phyloP scores from a whole-genome alignment of 2,888 invertebrate species.

The Ochropleura leucogaster region DNA sequence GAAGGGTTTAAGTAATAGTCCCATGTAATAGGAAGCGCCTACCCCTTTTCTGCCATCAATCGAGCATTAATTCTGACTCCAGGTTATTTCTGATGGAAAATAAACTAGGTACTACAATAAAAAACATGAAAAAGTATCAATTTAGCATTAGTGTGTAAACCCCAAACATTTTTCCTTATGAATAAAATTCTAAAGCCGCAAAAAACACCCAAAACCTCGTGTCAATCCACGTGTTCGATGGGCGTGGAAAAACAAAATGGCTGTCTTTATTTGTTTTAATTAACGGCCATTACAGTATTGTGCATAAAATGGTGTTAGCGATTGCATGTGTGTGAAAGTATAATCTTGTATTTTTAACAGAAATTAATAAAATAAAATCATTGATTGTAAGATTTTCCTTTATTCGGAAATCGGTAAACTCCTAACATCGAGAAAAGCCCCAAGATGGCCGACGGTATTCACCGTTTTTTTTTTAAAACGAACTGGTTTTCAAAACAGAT shows the following conservation, averaged over 20 bases:
- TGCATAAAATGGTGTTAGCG: neutral
- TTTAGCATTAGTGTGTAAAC: neutral
- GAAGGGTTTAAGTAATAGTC: neutral
- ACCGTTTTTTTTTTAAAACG: neutral
- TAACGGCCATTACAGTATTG: neutral
- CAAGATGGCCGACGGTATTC: neutral
- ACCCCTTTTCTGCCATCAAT: neutral
- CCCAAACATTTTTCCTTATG: too few relatives aligned
- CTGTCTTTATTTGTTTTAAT: conserved; percentile 15
- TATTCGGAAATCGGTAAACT: neutral
- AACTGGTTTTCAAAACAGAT: conserved; percentile 5
- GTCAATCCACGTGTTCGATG: conserved; percentile 19
- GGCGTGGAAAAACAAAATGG: conserved; percentile 39
- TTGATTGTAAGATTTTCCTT: neutral
- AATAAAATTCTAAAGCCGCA: neutral
- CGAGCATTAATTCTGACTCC: neutral
- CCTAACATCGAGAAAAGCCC: neutral
- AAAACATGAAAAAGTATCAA: neutral
- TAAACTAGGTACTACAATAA: neutral
- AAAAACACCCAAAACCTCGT: neutral
- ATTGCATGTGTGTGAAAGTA: neutral
- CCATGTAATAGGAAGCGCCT: neutral
- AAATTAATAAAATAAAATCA: conserved; percentile 7
- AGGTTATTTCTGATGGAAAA: neutral
- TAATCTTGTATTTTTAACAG: neutral